A percentile compares a stretch with the other conserved stretches of the same genome.
Evolutionary conservation across 1,140 invertebrate genomes (phyloP).

Genomic region (Bombus polaris): DNA sequence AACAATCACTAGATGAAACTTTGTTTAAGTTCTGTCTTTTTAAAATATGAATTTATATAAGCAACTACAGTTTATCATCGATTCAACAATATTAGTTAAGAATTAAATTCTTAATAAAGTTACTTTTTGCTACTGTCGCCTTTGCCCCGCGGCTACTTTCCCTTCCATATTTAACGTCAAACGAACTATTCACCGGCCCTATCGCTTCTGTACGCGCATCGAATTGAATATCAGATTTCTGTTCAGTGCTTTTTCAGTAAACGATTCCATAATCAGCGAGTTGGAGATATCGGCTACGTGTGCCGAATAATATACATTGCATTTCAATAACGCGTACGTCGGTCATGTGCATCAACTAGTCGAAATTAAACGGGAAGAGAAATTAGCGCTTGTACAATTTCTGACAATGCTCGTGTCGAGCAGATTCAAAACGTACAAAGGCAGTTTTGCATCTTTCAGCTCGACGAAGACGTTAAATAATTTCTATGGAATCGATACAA

Average conservation of each 20-base stretch:
- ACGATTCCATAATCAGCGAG: conserved; percentile 44
- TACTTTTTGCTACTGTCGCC: too few relatives aligned
- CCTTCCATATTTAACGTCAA: conserved; percentile 27
- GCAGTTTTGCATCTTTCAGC: background rate
- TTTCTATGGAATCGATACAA: background rate
- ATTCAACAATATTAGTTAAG: background rate
- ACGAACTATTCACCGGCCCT: conserved; percentile 30
- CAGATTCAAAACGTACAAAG: background rate
- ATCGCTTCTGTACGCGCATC: conserved; percentile 18
- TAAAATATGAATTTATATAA: background rate
- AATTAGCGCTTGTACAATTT: conserved; percentile 32
- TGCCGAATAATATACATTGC: conserved; percentile 36
- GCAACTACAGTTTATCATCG: background rate
- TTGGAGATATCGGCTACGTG: conserved; percentile 26
- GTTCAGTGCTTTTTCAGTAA: conserved; percentile 40
- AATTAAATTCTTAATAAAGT: background rate
- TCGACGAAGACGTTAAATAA: conserved; percentile 11
- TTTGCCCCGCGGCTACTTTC: background rate
- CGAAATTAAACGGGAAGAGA: background rate
- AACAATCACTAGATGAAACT: background rate
- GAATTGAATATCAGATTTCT: conserved; percentile 43
- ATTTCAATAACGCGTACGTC: conserved; percentile 1
- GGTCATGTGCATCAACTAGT: background rate
- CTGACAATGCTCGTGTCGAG: background rate
- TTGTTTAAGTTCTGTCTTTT: background rate